A percentile compares a stretch with the other conserved stretches of the same genome.
Conservation (phyloP, 2,888 invertebrate species). For the Doris montereyensis region DNA sequence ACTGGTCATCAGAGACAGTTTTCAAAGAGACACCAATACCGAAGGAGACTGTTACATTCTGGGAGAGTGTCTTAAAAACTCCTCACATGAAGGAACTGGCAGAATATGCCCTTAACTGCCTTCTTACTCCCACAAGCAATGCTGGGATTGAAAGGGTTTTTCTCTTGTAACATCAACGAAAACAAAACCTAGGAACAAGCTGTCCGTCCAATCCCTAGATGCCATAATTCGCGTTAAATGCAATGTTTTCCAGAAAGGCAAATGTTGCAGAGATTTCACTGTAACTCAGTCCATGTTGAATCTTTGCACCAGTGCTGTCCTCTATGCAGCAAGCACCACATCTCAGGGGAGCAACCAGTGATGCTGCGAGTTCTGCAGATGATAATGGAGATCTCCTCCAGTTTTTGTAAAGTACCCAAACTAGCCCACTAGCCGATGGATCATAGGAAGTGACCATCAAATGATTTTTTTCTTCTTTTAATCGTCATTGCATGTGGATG, state of each 20-base stretch:
- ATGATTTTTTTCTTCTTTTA: constrained; percentile 18
- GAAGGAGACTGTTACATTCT: constrained; percentile 13
- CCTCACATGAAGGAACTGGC: background rate
- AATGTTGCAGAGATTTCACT: constrained; percentile 22
- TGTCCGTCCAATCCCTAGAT: background rate
- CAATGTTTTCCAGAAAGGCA: constrained; percentile 2
- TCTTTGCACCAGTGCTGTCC: background rate
- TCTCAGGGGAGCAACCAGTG: constrained; percentile 6
- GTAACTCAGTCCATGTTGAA: constrained; percentile 4
- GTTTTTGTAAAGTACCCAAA: constrained; percentile 10
- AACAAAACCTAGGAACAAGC: background rate
- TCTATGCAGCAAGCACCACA: background rate
- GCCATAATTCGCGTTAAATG: constrained; percentile 4
- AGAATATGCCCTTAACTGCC: constrained; percentile 21
- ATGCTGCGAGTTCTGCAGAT: background rate
- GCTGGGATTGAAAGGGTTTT: background rate
- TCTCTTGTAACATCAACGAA: background rate
- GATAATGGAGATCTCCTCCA: background rate
- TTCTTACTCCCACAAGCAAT: background rate
- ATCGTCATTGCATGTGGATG: too few relatives aligned
- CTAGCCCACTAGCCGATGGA: background rate
- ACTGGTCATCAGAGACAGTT: constrained; percentile 20
- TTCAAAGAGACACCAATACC: constrained; percentile 20
- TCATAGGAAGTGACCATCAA: constrained; percentile 16
- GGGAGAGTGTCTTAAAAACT: constrained; percentile 6